These are phyloP conservation scores for Pseudolaguvia tuberculata DNA, from an alignment of 2,113 vertebrate species.

Conservation along the genomic window DNA sequence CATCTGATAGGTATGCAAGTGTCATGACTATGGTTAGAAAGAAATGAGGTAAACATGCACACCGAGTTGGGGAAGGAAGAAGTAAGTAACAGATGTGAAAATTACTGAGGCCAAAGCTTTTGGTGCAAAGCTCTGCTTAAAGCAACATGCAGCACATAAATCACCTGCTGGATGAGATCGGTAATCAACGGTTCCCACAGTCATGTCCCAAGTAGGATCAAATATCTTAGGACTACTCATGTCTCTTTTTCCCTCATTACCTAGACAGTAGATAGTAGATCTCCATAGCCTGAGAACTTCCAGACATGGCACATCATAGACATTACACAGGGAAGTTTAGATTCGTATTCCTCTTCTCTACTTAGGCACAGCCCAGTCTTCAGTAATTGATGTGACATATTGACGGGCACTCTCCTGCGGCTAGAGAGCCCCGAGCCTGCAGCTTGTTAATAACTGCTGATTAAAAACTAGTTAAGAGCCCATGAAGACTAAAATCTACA, in stretches of 20 bases:
- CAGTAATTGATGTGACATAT: constrained; percentile 79
- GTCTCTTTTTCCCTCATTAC: not conserved
- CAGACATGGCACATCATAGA: constrained; percentile 62
- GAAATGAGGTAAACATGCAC: constrained; percentile 57
- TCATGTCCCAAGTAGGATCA: not conserved
- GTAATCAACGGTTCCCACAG: constrained; percentile 1
- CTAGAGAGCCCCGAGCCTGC: constrained; percentile 59
- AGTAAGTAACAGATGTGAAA: constrained; percentile 22
- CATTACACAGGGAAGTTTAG: constrained; percentile 60
- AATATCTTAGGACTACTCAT: not conserved
- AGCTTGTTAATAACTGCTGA: constrained; percentile 82
- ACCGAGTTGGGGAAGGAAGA: constrained; percentile 39
- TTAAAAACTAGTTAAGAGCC: constrained; percentile 91
- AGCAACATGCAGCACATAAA: constrained; percentile 11
- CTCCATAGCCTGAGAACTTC: constrained; percentile 49
- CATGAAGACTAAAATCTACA: constrained; percentile 81
- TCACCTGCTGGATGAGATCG: not conserved
- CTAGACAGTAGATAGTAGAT: too few species aligned
- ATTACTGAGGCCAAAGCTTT: constrained; percentile 27
- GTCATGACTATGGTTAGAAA: constrained; percentile 62
- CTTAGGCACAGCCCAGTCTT: constrained; percentile 44
- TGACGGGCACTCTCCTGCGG: constrained; percentile 69
- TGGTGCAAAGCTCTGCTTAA: not conserved
- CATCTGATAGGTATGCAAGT: constrained; percentile 63
- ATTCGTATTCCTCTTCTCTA: constrained; percentile 60